Evolutionary conservation across 2,797 vertebrate species (phyloP), one percentile per base, ranked within the genome.

Genomic region (Malacoraja senta): DNA sequence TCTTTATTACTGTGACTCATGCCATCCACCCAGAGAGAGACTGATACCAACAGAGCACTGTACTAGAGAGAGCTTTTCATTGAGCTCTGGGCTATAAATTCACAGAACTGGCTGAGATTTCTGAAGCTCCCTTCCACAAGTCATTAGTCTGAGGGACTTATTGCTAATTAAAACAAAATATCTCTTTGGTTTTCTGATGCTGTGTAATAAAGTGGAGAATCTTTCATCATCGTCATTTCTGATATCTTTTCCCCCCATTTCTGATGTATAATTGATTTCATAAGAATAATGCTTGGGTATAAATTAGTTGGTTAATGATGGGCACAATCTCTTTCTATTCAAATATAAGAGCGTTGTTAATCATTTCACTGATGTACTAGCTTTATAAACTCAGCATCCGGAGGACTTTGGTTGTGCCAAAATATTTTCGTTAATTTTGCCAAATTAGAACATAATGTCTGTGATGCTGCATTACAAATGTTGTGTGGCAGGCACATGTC

Each of bases 401-500:
- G 84, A 88, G n/a, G 7, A 65, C 61, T 68, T 88, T 88, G 13
- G n/a, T 9, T 88, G 84, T 88, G 84, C 84, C 84, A 88, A 19
- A 19, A 21, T 26, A 32, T 32, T 88, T 88, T 68, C n/a, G 35
- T 19, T 21, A n/a, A 68, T 63, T 88, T 88, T 88, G 84, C 84
- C 84, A 88, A 88, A 63, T 88, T 88, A 35, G 63, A 68, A 88
- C n/a, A 88, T 88, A 88, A 88, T 88, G 84, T 88, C 63, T 88
- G 61, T 68, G 63, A n/a, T 65, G 65, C 58, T 32, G 58, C 53
- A 65, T 88, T 65, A 88, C 84, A 68, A 88, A 68, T 68, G 61
- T 68, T 88, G 84, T 68, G 61, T 88, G 35, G 84, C 32, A 88
- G 61, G 84, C 84, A 68, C 61, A 21, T 88, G 84, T 35, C 78